Evolutionary conservation across 2,797 vertebrate genomes (phyloP).

Genomic region (Adrianichthys oophorus): DNA sequence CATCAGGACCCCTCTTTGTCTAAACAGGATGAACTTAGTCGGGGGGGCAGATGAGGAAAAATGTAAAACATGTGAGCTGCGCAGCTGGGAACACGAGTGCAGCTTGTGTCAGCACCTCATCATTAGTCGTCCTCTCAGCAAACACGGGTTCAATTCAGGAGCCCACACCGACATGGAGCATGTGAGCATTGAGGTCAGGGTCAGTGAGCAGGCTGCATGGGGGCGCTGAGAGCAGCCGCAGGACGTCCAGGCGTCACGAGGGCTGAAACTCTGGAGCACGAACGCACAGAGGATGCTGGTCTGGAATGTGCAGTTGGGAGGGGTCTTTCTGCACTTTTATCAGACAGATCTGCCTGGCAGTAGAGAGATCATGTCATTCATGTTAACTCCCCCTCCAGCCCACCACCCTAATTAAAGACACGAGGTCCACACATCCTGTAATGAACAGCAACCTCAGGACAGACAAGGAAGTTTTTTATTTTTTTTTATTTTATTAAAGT

Average conservation of each 20-base stretch:
- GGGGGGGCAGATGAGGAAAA: constrained; percentile 5
- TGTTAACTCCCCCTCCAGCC: no score
- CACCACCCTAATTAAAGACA: no score
- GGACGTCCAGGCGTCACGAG: not conserved
- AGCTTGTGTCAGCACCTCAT: not conserved
- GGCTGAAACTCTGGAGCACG: no score
- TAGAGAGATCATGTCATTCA: no score
- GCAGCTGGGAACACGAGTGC: not conserved
- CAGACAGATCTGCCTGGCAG: no score
- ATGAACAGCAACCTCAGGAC: no score
- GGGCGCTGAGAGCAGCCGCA: constrained; percentile 5
- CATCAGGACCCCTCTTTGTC: constrained; percentile 11
- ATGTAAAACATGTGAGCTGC: constrained; percentile 36
- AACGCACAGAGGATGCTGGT: no score
- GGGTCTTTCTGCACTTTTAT: no score
- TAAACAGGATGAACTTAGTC: constrained; percentile 9
- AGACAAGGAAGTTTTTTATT: no score
- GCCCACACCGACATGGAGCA: not conserved
- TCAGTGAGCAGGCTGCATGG: constrained; percentile 16
- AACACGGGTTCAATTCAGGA: constrained; percentile 11
- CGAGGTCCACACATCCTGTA: no score
- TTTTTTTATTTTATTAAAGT: no score
- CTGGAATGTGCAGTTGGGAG: no score
- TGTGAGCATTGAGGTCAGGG: constrained; percentile 27
- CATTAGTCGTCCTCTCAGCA: constrained; percentile 10